Conservation (phyloP, 1,140 invertebrate genomes). For the Drosophila busckii region DNA sequence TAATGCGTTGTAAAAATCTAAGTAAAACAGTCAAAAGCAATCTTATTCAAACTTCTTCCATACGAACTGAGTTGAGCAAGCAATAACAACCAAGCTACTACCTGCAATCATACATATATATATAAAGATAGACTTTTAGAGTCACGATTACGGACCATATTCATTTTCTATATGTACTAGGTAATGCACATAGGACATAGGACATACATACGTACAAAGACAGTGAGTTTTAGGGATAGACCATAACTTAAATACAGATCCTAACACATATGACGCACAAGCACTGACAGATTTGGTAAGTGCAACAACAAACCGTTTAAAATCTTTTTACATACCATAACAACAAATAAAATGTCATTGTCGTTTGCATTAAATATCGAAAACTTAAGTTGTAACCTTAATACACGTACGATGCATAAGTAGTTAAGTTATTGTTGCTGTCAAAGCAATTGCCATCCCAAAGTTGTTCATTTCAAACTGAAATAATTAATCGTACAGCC, state of each 20-base stretch:
- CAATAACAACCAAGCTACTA: constrained; percentile 64
- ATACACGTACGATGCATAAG: neutral
- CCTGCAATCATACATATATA: constrained; percentile 31
- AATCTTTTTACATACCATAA: constrained; percentile 51
- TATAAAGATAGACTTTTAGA: constrained; percentile 40
- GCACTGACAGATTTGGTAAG: too few relatives aligned
- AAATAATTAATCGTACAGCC: constrained; percentile 39
- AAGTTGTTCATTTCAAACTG: constrained; percentile 20
- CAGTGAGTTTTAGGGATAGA: too few relatives aligned
- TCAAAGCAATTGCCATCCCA: constrained; percentile 3
- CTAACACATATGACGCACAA: too few relatives aligned
- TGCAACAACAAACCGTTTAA: constrained; percentile 53
- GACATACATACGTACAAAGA: constrained; percentile 20
- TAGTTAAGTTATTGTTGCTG: neutral
- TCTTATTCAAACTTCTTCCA: constrained; percentile 15
- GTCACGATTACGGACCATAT: constrained; percentile 2
- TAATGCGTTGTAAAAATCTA: neutral
- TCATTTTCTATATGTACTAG: neutral
- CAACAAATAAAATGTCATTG: constrained; percentile 18
- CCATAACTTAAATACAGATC: too few relatives aligned
- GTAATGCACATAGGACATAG: constrained; percentile 25
- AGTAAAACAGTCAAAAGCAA: neutral
- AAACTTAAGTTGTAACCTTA: neutral
- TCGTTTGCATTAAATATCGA: neutral
- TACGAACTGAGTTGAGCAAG: constrained; percentile 16